Percentiles rank a stretch among this genome's conserved stretches.
Conservation (phyloP, 1,140 invertebrate genomes). For the Artemia franciscana region DNA sequence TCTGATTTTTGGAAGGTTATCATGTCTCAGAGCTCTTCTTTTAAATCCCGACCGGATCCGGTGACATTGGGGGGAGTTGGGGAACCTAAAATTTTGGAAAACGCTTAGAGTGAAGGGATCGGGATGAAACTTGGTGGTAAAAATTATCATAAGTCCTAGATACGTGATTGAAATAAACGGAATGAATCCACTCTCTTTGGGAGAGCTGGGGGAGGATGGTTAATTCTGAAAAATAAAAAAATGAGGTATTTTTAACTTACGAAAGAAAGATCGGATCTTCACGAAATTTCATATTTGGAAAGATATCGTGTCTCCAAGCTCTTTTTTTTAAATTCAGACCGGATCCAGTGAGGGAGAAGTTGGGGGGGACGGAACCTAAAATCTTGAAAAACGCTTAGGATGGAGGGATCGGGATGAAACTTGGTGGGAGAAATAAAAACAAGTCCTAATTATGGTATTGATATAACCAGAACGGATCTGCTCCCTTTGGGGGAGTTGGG, state of each 20-base stretch:
- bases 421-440: neutral
- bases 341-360: neutral
- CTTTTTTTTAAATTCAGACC: neutral
- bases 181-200: neutral
- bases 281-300: neutral
- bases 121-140: too few species aligned
- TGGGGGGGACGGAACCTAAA: neutral
- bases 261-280: neutral
- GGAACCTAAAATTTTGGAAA: too few species aligned
- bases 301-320: neutral
- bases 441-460: neutral
- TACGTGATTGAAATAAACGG: neutral
- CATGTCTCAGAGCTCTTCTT: too few species aligned
- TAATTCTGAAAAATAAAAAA: neutral
- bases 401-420: neutral
- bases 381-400: neutral
- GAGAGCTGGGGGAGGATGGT: neutral
- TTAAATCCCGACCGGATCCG: too few species aligned
- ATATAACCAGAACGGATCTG: neutral
- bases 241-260: neutral
- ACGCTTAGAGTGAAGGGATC: too few species aligned
- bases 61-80: too few species aligned
- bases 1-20: too few species aligned
- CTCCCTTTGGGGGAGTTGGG: neutral
- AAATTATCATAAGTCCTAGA: neutral